These are phyloP conservation scores for Oreochromis grahami DNA, from an alignment of 2,797 vertebrate genomes.

Conservation along the genomic window DNA sequence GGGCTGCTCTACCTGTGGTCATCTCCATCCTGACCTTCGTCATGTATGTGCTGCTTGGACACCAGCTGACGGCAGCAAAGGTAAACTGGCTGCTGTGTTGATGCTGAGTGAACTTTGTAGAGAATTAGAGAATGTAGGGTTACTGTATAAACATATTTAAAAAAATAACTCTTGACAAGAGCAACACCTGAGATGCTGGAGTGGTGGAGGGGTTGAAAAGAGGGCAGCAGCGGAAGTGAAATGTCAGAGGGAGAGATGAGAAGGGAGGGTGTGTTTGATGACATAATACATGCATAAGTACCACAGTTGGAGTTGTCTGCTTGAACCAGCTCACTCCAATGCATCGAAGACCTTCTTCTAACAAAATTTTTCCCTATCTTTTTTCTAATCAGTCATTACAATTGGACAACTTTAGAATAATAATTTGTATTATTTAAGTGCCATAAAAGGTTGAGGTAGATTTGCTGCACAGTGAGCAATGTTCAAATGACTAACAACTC, in stretches of 20 bases:
- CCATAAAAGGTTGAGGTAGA: neutral
- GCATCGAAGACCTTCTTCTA: neutral
- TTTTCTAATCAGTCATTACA: neutral
- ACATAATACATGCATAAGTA: rapidly evolving
- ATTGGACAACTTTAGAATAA: neutral
- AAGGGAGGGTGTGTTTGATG: neutral
- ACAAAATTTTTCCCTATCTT: rapidly evolving
- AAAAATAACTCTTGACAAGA: neutral
- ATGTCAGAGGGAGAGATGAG: neutral
- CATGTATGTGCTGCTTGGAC: conserved; percentile 87
- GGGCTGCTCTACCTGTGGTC: conserved; percentile 92
- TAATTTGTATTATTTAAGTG: neutral
- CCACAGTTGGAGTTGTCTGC: neutral
- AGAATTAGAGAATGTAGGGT: neutral
- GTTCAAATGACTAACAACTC: neutral
- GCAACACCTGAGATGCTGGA: neutral
- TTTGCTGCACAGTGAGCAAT: neutral
- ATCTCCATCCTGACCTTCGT: conserved; percentile 92
- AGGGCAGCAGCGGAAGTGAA: neutral
- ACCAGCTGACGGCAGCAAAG: conserved; percentile 92
- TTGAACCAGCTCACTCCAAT: neutral
- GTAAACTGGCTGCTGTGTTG: neutral
- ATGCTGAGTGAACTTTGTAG: neutral
- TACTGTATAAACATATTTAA: neutral
- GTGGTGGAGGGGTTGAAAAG: neutral